Evolutionary conservation across 2,888 invertebrate genomes (phyloP).

Genomic region (Cheilosia variabilis): DNA sequence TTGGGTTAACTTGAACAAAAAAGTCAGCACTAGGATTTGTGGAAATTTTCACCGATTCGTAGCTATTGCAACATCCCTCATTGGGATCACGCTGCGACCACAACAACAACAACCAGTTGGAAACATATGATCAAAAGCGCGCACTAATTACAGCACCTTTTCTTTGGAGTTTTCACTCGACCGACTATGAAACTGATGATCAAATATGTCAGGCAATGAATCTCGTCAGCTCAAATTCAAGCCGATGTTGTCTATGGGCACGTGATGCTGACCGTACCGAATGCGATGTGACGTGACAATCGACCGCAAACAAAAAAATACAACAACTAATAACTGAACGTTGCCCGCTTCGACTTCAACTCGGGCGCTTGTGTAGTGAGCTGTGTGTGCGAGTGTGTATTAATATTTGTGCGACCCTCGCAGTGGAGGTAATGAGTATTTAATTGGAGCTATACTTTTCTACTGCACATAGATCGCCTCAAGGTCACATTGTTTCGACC

Average conservation of each 20-base stretch:
- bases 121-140: constrained; percentile 51
- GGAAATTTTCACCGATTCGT: neutral
- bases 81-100: constrained; percentile 53
- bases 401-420: constrained; percentile 60
- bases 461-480: constrained; percentile 36
- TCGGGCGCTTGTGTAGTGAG: neutral
- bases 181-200: constrained; percentile 66
- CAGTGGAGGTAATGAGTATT: constrained; percentile 45
- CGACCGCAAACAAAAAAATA: constrained; percentile 50
- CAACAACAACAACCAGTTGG: constrained; percentile 56
- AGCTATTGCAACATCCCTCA: constrained; percentile 21
- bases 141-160: constrained; percentile 63
- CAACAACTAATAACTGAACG: neutral
- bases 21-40: neutral
- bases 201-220: constrained; percentile 65
- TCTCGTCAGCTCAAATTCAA: constrained; percentile 61
- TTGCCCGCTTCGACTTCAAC: constrained; percentile 13
- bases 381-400: neutral
- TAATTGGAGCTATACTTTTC: constrained; percentile 26
- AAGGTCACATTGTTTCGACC: constrained; percentile 53
- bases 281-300: constrained; percentile 71
- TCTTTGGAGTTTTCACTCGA: constrained; percentile 59
- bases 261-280: constrained; percentile 52
- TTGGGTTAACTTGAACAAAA: neutral
- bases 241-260: constrained; percentile 70